Conservation (phyloP, 2,888 invertebrate genomes). For the Hoplodrina ambigua region DNA sequence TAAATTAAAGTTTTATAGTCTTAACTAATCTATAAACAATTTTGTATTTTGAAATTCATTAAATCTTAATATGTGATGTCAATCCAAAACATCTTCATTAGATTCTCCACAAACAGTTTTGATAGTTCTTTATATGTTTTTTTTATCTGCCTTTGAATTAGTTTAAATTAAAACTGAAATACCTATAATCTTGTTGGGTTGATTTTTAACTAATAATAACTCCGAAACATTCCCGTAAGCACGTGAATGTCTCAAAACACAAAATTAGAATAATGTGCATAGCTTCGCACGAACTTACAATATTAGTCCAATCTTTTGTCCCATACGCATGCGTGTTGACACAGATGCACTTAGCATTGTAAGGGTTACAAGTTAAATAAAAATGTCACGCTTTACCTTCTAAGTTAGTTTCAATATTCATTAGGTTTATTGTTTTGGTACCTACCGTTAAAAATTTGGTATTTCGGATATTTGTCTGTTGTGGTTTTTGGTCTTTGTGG, state of each 20-base stretch:
- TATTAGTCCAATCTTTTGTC: conserved; percentile 52
- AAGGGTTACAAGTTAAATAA: conserved; percentile 77
- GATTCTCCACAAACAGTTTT: not conserved
- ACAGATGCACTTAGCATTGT: conserved; percentile 78
- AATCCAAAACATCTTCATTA: not conserved
- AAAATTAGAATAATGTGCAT: conserved; percentile 19
- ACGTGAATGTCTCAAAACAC: conserved; percentile 14
- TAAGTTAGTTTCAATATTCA: conserved; percentile 75
- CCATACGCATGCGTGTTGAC: conserved; percentile 71
- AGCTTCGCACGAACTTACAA: conserved; percentile 14
- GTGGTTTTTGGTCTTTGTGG: conserved; percentile 19
- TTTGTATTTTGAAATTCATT: not conserved
- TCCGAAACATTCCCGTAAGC: not conserved
- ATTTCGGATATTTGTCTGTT: conserved; percentile 64
- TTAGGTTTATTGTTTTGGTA: conserved; percentile 65
- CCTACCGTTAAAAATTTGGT: conserved; percentile 76
- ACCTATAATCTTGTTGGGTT: no score
- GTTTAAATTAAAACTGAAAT: not conserved
- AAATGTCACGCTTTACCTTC: conserved; percentile 73
- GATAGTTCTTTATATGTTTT: no score
- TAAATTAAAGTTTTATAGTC: conserved; percentile 11
- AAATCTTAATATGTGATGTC: conserved; percentile 1
- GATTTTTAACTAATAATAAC: no score
- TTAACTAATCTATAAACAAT: not conserved
- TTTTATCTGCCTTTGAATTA: not conserved